Percentiles rank a stretch among this genome's conserved stretches.
Evolutionary conservation across 2,113 vertebrate genomes (phyloP).

Genomic region (Cyprinodon brontotheroides): DNA sequence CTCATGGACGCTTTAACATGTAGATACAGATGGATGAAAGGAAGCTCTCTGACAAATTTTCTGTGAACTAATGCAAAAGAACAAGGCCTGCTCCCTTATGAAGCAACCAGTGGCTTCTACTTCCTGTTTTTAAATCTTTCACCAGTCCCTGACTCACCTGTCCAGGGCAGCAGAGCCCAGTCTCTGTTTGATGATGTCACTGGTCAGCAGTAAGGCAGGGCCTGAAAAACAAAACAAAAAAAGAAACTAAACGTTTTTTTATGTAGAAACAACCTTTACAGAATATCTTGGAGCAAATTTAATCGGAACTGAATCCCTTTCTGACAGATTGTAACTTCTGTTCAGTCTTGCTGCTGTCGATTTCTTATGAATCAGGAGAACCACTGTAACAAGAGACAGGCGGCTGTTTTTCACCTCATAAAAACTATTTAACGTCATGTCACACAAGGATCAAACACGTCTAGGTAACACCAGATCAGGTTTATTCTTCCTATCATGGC

Average conservation of each 20-base stretch:
- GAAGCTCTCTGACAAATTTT: not conserved
- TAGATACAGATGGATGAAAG: not conserved
- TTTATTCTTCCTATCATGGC: not conserved
- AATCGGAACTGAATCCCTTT: no score
- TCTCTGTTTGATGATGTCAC: conserved; percentile 89
- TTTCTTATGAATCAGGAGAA: not conserved
- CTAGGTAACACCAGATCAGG: not conserved
- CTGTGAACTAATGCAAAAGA: no score
- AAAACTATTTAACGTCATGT: not conserved
- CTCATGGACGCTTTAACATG: conserved; percentile 83
- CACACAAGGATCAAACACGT: not conserved
- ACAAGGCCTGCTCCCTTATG: no score
- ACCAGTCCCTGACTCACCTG: conserved; percentile 76
- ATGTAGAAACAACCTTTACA: not conserved
- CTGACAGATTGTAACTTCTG: no score
- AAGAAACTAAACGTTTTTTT: not conserved
- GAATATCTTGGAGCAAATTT: not conserved
- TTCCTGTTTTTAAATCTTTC: not conserved
- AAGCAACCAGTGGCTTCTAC: not conserved
- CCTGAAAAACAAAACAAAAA: conserved; percentile 72
- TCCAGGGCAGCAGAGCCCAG: conserved; percentile 92
- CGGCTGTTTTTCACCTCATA: not conserved
- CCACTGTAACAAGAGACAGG: not conserved
- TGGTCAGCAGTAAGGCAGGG: conserved; percentile 89
- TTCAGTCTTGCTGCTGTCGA: not conserved